These are phyloP conservation scores for Hydrophis major DNA, from an alignment of 2,797 vertebrate genomes.

Conservation along the genomic window DNA sequence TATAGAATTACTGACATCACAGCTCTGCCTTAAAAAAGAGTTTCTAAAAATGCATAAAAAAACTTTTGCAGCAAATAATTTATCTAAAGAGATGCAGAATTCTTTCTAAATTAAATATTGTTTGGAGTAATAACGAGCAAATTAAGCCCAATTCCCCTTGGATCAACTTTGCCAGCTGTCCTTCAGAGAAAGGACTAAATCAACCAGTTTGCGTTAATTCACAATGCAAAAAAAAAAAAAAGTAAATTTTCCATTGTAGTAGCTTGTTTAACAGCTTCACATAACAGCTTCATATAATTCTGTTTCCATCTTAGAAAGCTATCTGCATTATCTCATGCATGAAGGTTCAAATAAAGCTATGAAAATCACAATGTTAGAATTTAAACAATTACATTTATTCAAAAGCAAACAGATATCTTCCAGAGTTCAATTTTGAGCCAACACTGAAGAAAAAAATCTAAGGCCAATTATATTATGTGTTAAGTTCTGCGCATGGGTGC, in stretches of 20 bases:
- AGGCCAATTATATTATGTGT: neutral
- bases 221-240: neutral
- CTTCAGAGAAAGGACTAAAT: neutral
- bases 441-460: neutral
- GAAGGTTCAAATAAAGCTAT: neutral
- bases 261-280: neutral
- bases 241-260: neutral
- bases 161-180: neutral
- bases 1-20: slow-evolving; percentile 31
- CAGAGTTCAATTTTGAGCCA: neutral
- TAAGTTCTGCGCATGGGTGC: too few relatives aligned
- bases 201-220: neutral
- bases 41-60: neutral
- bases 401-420: neutral
- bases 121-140: neutral
- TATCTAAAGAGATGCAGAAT: neutral
- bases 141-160: neutral
- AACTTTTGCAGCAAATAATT: neutral
- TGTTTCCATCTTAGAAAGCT: neutral
- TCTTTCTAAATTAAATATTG: neutral
- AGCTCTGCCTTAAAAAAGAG: neutral
- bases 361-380: neutral
- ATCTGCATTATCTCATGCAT: neutral
- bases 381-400: neutral
- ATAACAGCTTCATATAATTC: neutral